Base-by-base conservation (phyloP, 2,113 vertebrate species). In the Zapornia atra region DNA sequence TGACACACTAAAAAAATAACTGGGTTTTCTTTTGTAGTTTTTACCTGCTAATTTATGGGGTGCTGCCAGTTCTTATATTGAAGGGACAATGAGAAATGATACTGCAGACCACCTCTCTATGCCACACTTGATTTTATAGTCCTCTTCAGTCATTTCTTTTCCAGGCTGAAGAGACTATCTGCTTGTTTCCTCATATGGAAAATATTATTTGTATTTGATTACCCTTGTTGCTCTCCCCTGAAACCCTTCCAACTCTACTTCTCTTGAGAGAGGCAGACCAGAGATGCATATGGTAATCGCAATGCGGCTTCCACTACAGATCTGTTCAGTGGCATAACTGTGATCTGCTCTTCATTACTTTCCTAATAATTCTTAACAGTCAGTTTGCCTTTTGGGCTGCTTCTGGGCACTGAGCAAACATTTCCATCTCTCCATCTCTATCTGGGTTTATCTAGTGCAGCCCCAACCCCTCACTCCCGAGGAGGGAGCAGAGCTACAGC, bases 261-360 rank as follows among this genome's bases (percentile, higher is more conserved):
- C 91, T 86, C 84, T 66, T 69, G 77, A 87, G 82, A 66, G 57
- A 72, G 9, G 59, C 68, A 90, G 90, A 68, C 66, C 64, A 85
- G 59, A 90, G 51, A 54, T 93, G 71, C 78, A 68, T 48, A 78
- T 78, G 78, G 78, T 78, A 86, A 92, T 70, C 70, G 66, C 46
- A 51, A 60, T 3, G 20, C 71, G 60, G 75, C 31, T 80, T 92
- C 92, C 85, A 73, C 61, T 64, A 38, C 2, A n/a, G 82, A 56
- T 82, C 69, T 89, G 1, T 79, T 86, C 81, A 72, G 88, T 68
- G 89, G 57, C 57, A 36, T 68, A 61, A 78, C 61, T n/a, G 34
- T 79, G 73, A 91, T 94, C 93, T 94, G 93, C n/a, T 94, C 70
- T 71, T 69, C 44, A 82, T 96, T 97, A 94, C 82, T 82, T 84